Percentiles rank a stretch among this genome's conserved stretches.
These are phyloP conservation scores for Sebastes itinus DNA, from an alignment of 2,797 vertebrate genomes.

Conservation along the genomic window DNA sequence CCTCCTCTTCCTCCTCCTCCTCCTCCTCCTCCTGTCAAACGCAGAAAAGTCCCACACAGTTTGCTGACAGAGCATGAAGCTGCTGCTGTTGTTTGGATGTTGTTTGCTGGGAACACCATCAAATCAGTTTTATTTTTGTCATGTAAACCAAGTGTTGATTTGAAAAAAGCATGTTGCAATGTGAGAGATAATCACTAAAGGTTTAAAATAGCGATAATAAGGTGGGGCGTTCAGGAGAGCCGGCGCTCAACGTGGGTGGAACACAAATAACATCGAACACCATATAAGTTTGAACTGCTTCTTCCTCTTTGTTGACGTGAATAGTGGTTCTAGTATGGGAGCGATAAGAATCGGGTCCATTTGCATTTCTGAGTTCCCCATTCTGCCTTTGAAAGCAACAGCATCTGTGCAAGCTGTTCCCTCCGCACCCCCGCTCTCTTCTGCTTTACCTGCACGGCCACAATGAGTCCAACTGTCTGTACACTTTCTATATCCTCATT, in stretches of 20 bases:
- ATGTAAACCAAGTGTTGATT: constrained; percentile 14
- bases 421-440: constrained; percentile 50
- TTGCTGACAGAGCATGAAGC: constrained; percentile 60
- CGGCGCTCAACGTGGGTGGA: neutral
- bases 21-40: neutral
- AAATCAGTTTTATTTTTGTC: neutral
- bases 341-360: constrained; percentile 69
- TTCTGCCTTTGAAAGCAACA: constrained; percentile 70
- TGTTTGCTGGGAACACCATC: constrained; percentile 23
- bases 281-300: constrained; percentile 17
- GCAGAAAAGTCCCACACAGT: constrained; percentile 46
- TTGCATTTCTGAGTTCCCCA: constrained; percentile 83
- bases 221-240: neutral
- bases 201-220: neutral
- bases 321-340: constrained; percentile 61
- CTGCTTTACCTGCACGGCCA: constrained; percentile 72
- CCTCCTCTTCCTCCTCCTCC: neutral
- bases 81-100: constrained; percentile 50
- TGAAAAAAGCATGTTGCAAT: neutral
- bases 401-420: constrained; percentile 49
- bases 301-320: constrained; percentile 65
- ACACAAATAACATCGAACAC: constrained; percentile 9
- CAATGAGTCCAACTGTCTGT: constrained; percentile 37
- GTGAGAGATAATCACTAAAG: neutral
- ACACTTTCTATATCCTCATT: constrained; percentile 37